Base-by-base conservation (phyloP, 1,140 invertebrate species). In the Colletes gigas region DNA sequence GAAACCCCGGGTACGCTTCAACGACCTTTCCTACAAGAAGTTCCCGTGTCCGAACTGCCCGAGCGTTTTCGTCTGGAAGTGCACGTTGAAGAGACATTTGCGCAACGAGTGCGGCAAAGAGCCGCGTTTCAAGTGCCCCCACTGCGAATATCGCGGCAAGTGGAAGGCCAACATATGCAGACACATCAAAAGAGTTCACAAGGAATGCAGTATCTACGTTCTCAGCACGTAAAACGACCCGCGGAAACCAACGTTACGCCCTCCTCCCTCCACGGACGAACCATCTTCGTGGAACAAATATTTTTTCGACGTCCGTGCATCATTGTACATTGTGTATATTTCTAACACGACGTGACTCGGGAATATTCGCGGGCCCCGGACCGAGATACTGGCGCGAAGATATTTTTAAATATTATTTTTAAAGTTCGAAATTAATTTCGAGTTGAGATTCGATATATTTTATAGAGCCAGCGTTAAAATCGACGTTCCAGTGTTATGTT, bases 121-220 rank as follows among this genome's bases (percentile, higher is more conserved):
- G 12, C 91, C 92, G 8, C 87, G 88, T 12, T 91, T 90, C 88
- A 95, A 96, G 85, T 97, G 96, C 91, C 95, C 95, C 4, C 95
- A 96, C 92, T 96, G 96, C 91, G 94, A 95, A 7, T 89, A 91
- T 21, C 80, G 87, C 12, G 83, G 88, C 44, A 91, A 91, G 62
- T 88, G 88, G 67, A 89, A 89, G 41, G 81, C 78, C 14, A 89
- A 91, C 75, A 74, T 93, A 10, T 82, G 77, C 30, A 73, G 67
- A 2, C 91, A 93, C 74, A 78, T 90, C 17, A 78, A 83, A 47
- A 82, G 68, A n/a, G 69, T 84, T 0, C 88, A 90, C 54, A 78
- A 76, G 50, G 12, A 71, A 52, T 62, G 63, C 67, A 73, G 15
- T 41, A 57, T 69, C 17, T 80, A 69, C 15, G 76, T 84, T 17